phyloP scores from a whole-genome alignment of 1,140 invertebrate species.

The Drosophila kepulauana region DNA sequence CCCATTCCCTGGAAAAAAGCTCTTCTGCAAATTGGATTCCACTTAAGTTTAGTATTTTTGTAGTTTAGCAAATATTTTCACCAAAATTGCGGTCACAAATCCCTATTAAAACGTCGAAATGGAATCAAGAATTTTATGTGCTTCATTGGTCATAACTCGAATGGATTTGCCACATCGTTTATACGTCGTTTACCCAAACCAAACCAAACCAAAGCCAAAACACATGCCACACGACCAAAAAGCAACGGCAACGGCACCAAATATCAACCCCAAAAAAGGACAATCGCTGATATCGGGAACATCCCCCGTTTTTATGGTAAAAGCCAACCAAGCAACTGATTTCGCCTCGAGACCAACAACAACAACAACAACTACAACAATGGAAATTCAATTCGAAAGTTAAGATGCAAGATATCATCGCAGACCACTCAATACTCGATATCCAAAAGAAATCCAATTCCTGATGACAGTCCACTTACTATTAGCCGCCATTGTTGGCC shows the following conservation, averaged over 20 bases:
- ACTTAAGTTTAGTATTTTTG: background rate
- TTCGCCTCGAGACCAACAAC: slow-evolving; percentile 8
- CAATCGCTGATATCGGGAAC: slow-evolving; percentile 40
- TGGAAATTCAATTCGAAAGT: slow-evolving; percentile 64
- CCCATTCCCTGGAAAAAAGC: background rate
- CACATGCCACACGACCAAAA: too few species aligned
- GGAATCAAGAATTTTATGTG: slow-evolving; percentile 49
- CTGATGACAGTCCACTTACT: background rate
- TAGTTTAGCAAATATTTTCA: slow-evolving; percentile 6
- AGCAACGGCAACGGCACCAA: slow-evolving; percentile 11
- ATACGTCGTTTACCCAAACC: slow-evolving; percentile 59
- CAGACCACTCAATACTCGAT: slow-evolving; percentile 25
- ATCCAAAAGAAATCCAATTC: background rate
- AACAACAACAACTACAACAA: slow-evolving; percentile 50
- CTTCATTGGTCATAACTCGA: slow-evolving; percentile 51
- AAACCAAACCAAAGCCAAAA: slow-evolving; percentile 3
- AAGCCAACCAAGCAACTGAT: slow-evolving; percentile 41
- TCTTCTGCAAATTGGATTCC: slow-evolving; percentile 8
- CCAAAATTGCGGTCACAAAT: slow-evolving; percentile 31
- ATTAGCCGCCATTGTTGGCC: slow-evolving; percentile 27
- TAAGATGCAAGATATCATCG: slow-evolving; percentile 60
- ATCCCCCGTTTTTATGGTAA: slow-evolving; percentile 41
- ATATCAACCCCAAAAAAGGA: slow-evolving; percentile 64
- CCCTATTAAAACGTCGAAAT: slow-evolving; percentile 29
- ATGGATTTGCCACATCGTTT: slow-evolving; percentile 75